Percentiles rank a stretch among this genome's conserved stretches.
phyloP scores from a whole-genome alignment of 1,140 invertebrate species.

The Proales similis region DNA sequence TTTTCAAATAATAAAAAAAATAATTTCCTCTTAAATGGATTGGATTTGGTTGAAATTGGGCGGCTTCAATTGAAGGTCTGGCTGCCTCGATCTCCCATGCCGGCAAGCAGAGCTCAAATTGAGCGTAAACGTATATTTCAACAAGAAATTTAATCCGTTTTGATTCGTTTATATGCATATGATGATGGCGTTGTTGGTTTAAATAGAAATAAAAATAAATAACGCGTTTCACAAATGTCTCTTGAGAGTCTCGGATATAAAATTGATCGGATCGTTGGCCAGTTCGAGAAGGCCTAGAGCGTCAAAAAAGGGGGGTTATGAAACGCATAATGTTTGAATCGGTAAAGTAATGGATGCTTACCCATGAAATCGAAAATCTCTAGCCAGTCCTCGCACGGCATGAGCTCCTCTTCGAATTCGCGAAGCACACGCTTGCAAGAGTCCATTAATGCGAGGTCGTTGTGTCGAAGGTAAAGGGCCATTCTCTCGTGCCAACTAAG shows the following conservation, averaged over 20 bases:
- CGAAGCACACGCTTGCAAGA: conserved; percentile 69
- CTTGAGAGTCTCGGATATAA: neutral
- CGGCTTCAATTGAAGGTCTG: too few species aligned
- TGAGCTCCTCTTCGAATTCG: conserved; percentile 74
- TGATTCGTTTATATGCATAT: too few species aligned
- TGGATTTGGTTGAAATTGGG: too few species aligned
- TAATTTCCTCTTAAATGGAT: too few species aligned
- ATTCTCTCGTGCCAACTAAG: conserved; percentile 69
- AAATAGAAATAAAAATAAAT: neutral
- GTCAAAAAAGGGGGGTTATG: conserved; percentile 6
- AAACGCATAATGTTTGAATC: neutral
- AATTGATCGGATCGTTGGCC: neutral
- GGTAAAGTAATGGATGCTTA: conserved; percentile 38
- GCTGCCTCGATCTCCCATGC: too few species aligned
- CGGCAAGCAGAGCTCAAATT: too few species aligned
- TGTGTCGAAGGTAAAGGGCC: conserved; percentile 84
- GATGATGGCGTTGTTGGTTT: conserved; percentile 13
- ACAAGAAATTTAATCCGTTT: too few species aligned
- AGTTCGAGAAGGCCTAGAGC: neutral
- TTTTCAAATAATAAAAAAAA: too few species aligned
- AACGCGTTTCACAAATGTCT: conserved; percentile 1
- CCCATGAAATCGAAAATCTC: conserved; percentile 78
- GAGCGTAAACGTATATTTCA: too few species aligned
- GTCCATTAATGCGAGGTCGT: conserved; percentile 80
- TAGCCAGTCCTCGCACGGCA: conserved; percentile 76